Conservation (phyloP, 2,797 vertebrate species). For the Leptatherina wallacei region DNA sequence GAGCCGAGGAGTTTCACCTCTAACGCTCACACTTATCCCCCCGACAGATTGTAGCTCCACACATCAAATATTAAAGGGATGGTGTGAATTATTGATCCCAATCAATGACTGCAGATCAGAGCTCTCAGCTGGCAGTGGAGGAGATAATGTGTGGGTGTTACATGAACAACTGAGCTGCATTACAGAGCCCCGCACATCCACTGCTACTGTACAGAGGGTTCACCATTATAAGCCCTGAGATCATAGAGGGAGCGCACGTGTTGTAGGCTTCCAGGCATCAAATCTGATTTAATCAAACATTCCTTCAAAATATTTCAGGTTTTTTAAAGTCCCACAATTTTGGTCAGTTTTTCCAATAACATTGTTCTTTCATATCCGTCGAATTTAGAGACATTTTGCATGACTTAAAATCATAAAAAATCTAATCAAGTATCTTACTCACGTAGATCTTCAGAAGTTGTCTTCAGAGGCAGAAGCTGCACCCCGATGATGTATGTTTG, state of each 20-base stretch:
- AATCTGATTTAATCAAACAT: no score
- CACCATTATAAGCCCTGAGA: slow-evolving; percentile 9
- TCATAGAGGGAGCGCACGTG: not conserved
- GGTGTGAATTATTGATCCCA: slow-evolving; percentile 75
- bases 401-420: no score
- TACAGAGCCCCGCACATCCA: not conserved
- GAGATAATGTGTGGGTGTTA: slow-evolving; percentile 47
- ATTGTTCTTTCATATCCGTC: no score
- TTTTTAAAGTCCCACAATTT: no score
- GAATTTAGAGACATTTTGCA: no score
- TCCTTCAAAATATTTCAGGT: no score
- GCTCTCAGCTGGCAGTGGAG: slow-evolving; percentile 56
- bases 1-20: slow-evolving; percentile 29
- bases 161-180: slow-evolving; percentile 29
- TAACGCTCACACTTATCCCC: slow-evolving; percentile 43
- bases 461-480: no score
- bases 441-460: no score
- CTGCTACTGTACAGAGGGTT: slow-evolving; percentile 14
- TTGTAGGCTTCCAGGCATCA: no score
- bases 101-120: slow-evolving; percentile 74
- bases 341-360: no score
- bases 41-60: slow-evolving; percentile 53
- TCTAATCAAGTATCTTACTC: no score
- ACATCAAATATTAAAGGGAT: slow-evolving; percentile 71
- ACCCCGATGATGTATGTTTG: no score